Conservation (phyloP, 2,797 vertebrate genomes). For the Margarornis squamiger region DNA sequence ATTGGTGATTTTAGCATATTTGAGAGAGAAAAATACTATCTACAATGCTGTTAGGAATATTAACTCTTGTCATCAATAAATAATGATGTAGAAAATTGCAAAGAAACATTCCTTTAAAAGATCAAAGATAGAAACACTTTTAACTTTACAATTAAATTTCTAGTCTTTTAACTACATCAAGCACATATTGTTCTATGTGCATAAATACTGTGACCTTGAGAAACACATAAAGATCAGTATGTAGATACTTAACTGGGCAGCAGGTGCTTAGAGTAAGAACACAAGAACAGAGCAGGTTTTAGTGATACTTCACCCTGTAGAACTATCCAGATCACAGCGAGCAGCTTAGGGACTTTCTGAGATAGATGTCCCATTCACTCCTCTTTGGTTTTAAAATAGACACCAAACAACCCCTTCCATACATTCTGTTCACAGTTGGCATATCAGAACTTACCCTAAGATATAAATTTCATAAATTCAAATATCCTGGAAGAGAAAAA, state of each 20-base stretch:
- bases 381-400: background rate
- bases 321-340: background rate
- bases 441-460: background rate
- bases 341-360: background rate
- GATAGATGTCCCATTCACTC: background rate
- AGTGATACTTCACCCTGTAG: accelerated
- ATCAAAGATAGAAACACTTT: background rate
- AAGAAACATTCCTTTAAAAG: background rate
- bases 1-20: background rate
- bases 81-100: background rate
- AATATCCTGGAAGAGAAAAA: background rate
- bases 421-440: background rate
- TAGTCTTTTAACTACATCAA: background rate
- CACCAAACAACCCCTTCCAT: background rate
- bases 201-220: background rate
- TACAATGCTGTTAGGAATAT: background rate
- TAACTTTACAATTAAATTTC: background rate
- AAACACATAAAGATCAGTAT: background rate
- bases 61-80: background rate
- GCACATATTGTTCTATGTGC: background rate
- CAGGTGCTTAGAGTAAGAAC: background rate
- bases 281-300: background rate
- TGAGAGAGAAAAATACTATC: background rate
- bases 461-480: background rate
- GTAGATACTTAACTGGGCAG: accelerated